Conservation (phyloP, 2,888 invertebrate genomes). For the Mythimna lalbum region DNA sequence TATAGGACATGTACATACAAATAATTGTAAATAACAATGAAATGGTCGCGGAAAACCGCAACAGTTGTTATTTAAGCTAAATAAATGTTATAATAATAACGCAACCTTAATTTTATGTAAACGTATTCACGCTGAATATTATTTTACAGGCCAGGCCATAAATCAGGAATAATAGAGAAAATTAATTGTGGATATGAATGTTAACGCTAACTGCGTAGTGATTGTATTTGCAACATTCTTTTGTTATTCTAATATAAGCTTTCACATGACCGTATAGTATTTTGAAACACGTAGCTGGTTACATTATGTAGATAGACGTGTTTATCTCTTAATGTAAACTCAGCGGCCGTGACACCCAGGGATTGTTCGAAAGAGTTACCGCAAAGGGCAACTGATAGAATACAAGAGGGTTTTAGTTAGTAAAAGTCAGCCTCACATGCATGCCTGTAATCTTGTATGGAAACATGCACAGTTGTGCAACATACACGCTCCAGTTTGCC, state of each 20-base stretch:
- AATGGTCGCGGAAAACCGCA: conserved; percentile 68
- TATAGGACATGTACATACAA: conserved; percentile 60
- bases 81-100: conserved; percentile 43
- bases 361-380: too few species aligned
- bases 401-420: too few species aligned
- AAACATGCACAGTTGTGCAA: too few species aligned
- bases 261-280: conserved; percentile 57
- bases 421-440: too few species aligned
- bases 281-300: conserved; percentile 47
- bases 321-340: conserved; percentile 52
- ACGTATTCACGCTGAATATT: conserved; percentile 27
- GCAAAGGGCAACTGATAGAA: too few species aligned
- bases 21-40: conserved; percentile 53
- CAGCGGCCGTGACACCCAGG: conserved; percentile 34
- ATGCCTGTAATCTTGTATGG: too few species aligned
- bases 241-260: conserved; percentile 61
- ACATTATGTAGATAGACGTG: conserved; percentile 35
- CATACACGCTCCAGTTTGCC: too few species aligned
- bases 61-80: conserved; percentile 60
- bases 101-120: conserved; percentile 46
- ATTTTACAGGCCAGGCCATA: conserved; percentile 24
- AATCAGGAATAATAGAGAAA: conserved; percentile 37
- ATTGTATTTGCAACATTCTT: conserved; percentile 48
- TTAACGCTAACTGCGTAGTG: conserved; percentile 28
- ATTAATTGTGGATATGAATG: conserved; percentile 48